These are phyloP conservation scores for Metellina segmentata DNA, from an alignment of 2,888 invertebrate species.

Conservation along the genomic window DNA sequence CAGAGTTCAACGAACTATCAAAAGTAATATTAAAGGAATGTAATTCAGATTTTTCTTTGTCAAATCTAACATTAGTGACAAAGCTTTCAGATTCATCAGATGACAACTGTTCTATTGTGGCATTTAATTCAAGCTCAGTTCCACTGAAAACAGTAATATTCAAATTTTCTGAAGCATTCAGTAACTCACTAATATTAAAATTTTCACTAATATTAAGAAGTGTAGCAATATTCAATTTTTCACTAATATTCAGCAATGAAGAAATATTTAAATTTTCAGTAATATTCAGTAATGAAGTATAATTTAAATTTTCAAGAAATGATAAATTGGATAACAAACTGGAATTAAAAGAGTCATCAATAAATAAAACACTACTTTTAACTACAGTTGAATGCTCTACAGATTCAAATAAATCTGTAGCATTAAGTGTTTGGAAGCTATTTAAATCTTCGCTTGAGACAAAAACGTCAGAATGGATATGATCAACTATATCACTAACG, in stretches of 20 bases:
- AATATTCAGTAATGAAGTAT: not conserved
- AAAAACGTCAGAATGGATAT: not conserved
- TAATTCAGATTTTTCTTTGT: slow-evolving; percentile 2
- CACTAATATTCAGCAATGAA: not conserved
- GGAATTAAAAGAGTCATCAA: slow-evolving; percentile 1
- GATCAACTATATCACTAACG: not conserved
- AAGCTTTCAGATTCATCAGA: not conserved
- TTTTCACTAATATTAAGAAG: not conserved
- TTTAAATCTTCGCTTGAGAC: not conserved
- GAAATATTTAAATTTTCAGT: not conserved
- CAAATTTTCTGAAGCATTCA: not conserved
- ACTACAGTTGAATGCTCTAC: not conserved
- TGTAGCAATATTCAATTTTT: not conserved
- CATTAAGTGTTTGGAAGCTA: not conserved
- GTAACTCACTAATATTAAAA: not conserved
- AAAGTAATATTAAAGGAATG: slow-evolving; percentile 22
- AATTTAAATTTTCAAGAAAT: slow-evolving; percentile 14
- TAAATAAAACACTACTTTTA: not conserved
- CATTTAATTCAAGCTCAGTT: slow-evolving; percentile 25
- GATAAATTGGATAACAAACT: slow-evolving; percentile 14
- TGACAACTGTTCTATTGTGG: not conserved
- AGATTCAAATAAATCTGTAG: not conserved
- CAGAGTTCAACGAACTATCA: slow-evolving; percentile 17
- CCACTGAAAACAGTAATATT: slow-evolving; percentile 18
- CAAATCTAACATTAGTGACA: slow-evolving; percentile 14